phyloP scores from a whole-genome alignment of 2,888 invertebrate genomes.

The Scaptomyza cyrtandrae region DNA sequence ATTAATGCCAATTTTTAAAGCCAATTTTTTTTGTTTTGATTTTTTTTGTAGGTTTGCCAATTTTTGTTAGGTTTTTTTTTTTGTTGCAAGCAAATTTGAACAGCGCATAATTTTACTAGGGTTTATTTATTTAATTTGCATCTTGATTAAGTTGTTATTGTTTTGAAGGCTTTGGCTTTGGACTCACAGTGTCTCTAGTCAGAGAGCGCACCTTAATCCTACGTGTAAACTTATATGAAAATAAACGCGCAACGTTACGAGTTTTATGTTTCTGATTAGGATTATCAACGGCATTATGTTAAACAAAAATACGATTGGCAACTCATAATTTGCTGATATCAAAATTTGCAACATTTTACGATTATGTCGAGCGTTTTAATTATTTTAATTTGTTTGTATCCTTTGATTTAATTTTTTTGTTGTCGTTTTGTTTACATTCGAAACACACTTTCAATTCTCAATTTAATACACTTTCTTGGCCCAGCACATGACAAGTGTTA shows the following conservation, averaged over 20 bases:
- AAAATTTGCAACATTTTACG: conserved; percentile 50
- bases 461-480: conserved; percentile 42
- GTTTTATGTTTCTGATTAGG: conserved; percentile 31
- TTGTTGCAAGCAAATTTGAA: conserved; percentile 54
- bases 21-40: conserved; percentile 32
- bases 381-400: conserved; percentile 37
- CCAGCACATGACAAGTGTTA: conserved; percentile 52
- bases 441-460: conserved; percentile 20
- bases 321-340: conserved; percentile 46
- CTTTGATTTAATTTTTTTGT: conserved; percentile 1
- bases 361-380: conserved; percentile 25
- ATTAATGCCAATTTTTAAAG: conserved; percentile 41
- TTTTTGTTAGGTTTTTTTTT: conserved; percentile 3
- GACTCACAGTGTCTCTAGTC: conserved; percentile 82
- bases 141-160: conserved; percentile 9
- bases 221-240: conserved; percentile 80
- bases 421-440: conserved; percentile 44
- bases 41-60: conserved; percentile 32
- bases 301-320: conserved; percentile 37
- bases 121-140: conserved; percentile 17
- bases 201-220: conserved; percentile 81
- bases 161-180: conserved; percentile 28
- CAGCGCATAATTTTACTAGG: conserved; percentile 42
- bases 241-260: conserved; percentile 66
- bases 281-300: conserved; percentile 43